Base-by-base conservation (phyloP, 2,888 invertebrate species). In the Melanostoma scalare region DNA sequence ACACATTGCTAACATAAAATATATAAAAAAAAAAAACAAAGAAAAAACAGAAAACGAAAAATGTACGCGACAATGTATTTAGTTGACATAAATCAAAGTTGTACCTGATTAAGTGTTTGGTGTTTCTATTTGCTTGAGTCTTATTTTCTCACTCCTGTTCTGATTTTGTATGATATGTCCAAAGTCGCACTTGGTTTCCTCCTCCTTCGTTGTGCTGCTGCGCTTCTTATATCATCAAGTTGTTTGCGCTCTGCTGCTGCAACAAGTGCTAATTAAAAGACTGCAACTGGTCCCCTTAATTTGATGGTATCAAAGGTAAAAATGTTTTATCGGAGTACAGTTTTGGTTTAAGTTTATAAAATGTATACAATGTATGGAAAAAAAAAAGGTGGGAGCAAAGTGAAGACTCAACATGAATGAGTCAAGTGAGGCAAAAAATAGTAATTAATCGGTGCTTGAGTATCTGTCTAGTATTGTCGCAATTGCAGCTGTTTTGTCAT, bases 41-140 rank as follows among this genome's bases (percentile, higher is more conserved):
- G 9, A 8, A 8, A 33, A 2, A 0, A 38, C 2, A 48, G 9
- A 8, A n/a, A n/a, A 48, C 50, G 30, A 61, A 30, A 60, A 30
- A 1, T 9, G 31, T 38, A 53, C 61, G 30, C 33, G 38, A 30
- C 68, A 65, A 63, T 78, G 69, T 78, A 68, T 82, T 82, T 46
- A 78, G 53, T 73, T 82, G 82, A 79, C 79, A 84, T 84, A 84
- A 84, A 84, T 84, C 84, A 84, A 84, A 84, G 79, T 79, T 75
- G 74, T 74, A 55, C 55, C 67, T 84, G 79, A 78, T 79, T 79
- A 84, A 84, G 78, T 82, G 73, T 78, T 78, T 73, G 82, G 65
- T 82, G 82, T 78, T 78, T 69, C 78, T 78, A 82, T 78, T 82
- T 63, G 78, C 60, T 69, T 52, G 78, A 63, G 50, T 77, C 61